Percentiles rank a stretch among this genome's conserved stretches.
Conservation (phyloP, 2,113 vertebrate species). For the Trachemys scripta region DNA sequence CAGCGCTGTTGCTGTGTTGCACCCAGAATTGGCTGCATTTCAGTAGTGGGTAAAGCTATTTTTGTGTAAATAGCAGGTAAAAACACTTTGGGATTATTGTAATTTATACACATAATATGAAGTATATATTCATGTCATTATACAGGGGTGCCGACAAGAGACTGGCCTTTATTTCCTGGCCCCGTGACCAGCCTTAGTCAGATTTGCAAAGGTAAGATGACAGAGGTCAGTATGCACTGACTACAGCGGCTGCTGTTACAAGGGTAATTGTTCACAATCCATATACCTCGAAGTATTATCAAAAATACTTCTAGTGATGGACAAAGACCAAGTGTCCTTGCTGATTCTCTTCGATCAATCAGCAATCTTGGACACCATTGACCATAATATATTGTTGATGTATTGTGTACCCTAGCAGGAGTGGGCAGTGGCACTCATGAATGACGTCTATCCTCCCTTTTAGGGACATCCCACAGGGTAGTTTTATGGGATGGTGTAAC, state of each 20-base stretch:
- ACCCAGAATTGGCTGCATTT: background rate
- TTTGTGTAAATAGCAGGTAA: background rate
- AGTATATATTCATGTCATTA: background rate
- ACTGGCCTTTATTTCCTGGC: background rate
- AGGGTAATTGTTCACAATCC: background rate
- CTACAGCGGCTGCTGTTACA: background rate
- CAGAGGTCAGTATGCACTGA: background rate
- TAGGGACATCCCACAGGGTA: background rate
- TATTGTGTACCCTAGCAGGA: background rate
- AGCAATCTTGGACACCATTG: background rate
- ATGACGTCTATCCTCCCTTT: background rate
- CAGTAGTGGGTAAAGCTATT: background rate
- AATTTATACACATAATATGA: too few species aligned
- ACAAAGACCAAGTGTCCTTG: background rate
- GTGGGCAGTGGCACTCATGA: background rate
- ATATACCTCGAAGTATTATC: background rate
- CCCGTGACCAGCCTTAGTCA: background rate
- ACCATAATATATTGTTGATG: background rate
- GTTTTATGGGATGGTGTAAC: background rate
- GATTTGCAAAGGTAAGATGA: background rate
- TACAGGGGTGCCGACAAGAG: background rate
- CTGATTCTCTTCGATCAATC: background rate
- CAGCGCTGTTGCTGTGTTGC: background rate
- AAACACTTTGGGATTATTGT: background rate
- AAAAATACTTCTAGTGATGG: background rate